These are phyloP conservation scores for Pontoporia blainvillei DNA, from an alignment of 2,113 vertebrate species.

Conservation along the genomic window DNA sequence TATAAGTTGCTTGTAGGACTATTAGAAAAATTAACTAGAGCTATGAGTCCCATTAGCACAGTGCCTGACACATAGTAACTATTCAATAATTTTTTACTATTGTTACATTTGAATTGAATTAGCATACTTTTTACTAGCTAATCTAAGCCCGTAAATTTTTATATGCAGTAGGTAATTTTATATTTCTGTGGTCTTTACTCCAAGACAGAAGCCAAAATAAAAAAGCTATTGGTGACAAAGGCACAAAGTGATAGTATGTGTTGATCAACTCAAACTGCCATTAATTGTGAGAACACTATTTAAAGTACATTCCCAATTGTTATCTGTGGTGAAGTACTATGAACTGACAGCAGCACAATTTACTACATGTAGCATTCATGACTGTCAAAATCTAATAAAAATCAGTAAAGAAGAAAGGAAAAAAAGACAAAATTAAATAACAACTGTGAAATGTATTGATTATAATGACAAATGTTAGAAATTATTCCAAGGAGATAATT, in stretches of 20 bases:
- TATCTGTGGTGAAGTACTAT: background rate
- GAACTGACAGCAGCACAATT: background rate
- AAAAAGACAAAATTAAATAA: background rate
- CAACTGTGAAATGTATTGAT: background rate
- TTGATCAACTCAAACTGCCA: background rate
- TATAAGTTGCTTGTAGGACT: background rate
- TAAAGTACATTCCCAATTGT: background rate
- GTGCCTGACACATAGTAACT: background rate
- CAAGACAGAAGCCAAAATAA: background rate
- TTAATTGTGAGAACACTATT: background rate
- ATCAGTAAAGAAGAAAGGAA: background rate
- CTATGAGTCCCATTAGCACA: background rate
- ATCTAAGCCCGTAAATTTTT: background rate
- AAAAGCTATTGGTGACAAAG: background rate
- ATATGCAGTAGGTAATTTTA: background rate
- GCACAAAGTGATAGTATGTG: background rate
- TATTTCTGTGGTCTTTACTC: background rate
- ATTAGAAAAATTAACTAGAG: background rate
- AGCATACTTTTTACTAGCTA: background rate
- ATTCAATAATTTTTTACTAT: background rate
- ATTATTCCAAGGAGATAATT: background rate
- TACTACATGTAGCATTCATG: background rate
- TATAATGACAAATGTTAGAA: background rate
- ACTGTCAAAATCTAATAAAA: background rate
- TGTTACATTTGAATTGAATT: background rate